These are phyloP conservation scores for Diplodus puntazzo DNA, from an alignment of 2,797 vertebrate genomes.

Conservation along the genomic window DNA sequence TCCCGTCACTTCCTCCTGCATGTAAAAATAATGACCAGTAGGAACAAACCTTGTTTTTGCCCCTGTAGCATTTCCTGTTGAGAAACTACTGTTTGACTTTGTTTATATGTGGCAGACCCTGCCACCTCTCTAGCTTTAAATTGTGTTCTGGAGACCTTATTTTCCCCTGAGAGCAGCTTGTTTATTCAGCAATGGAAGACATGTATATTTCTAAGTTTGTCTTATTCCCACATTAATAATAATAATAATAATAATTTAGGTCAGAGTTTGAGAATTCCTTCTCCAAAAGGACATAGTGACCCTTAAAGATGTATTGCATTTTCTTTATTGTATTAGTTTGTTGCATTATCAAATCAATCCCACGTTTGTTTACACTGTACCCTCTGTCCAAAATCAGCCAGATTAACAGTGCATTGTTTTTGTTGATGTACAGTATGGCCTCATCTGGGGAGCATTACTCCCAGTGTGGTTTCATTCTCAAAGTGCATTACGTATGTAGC, in stretches of 20 bases:
- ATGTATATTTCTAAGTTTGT: too few relatives aligned
- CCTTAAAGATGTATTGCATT: background rate
- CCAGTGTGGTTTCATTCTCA: slow-evolving; percentile 40
- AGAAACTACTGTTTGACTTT: background rate
- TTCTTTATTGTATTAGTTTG: background rate
- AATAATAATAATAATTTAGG: too few relatives aligned
- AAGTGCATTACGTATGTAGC: slow-evolving; percentile 42
- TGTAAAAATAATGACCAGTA: slow-evolving; percentile 45
- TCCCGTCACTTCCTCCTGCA: slow-evolving; percentile 59
- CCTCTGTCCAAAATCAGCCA: background rate
- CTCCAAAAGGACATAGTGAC: too few relatives aligned
- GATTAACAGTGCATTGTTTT: slow-evolving; percentile 5
- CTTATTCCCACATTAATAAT: too few relatives aligned
- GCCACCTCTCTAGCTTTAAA: too few relatives aligned
- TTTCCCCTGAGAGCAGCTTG: too few relatives aligned
- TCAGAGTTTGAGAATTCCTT: too few relatives aligned
- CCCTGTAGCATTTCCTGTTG: slow-evolving; percentile 25
- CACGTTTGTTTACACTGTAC: background rate
- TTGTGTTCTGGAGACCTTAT: too few relatives aligned
- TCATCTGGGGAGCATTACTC: background rate
- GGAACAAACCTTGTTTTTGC: slow-evolving; percentile 24
- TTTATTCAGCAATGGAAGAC: too few relatives aligned
- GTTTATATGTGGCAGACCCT: too few relatives aligned
- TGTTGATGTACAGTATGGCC: slow-evolving; percentile 10
- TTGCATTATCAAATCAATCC: background rate